Conservation (phyloP, 2,113 vertebrate species). For the Pluvianellus socialis region DNA sequence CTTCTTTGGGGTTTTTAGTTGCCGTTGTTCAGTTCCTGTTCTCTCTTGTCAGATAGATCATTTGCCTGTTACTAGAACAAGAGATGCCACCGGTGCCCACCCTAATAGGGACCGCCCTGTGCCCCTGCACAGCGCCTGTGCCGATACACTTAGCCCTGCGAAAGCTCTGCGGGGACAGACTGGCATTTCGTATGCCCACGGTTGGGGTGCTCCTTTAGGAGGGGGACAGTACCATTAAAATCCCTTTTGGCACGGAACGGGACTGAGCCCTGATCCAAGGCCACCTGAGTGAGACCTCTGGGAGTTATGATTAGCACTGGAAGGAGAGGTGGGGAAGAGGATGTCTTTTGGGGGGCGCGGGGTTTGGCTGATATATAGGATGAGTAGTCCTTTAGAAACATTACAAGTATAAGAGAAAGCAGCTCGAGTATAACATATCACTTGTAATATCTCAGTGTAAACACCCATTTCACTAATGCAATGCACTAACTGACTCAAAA, state of each 20-base stretch:
- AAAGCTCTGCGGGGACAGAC: fast-evolving
- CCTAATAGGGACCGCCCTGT: neutral
- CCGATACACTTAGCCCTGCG: fast-evolving
- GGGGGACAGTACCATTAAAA: neutral
- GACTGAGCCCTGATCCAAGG: neutral
- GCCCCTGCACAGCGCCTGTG: neutral
- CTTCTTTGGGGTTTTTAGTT: fast-evolving
- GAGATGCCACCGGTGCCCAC: fast-evolving
- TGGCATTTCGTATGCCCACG: neutral
- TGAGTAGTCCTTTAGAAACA: neutral
- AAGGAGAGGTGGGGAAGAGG: neutral
- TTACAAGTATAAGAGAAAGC: neutral
- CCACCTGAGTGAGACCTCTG: neutral
- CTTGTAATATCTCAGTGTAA: neutral
- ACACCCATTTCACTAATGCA: neutral
- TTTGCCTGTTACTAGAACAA: neutral
- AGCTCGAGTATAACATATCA: neutral
- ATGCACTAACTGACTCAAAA: neutral
- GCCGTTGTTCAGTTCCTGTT: fast-evolving
- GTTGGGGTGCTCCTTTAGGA: neutral
- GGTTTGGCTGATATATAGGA: neutral
- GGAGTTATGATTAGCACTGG: neutral
- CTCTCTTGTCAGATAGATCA: neutral
- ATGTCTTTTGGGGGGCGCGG: fast-evolving
- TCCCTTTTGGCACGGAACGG: neutral